A percentile compares a stretch with the other conserved stretches of the same genome.
Evolutionary conservation across 2,113 vertebrate species (phyloP).

Genomic region (Xiphophorus hellerii): DNA sequence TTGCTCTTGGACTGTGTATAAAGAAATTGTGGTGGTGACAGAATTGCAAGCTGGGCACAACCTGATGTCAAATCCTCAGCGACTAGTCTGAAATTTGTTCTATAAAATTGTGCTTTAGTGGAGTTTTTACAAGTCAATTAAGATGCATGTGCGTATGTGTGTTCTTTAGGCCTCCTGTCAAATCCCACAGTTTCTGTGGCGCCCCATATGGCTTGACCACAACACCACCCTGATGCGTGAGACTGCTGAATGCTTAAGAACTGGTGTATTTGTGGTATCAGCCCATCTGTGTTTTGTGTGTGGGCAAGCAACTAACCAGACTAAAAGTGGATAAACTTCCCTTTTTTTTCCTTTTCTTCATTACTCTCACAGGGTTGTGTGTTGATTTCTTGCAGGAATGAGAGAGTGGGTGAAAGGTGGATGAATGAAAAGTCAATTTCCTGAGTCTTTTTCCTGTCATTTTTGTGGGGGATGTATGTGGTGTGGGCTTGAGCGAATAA

Average conservation of each 20-base stretch:
- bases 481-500: conserved; percentile 62
- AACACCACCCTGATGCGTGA: conserved; percentile 66
- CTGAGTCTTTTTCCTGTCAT: conserved; percentile 56
- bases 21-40: conserved; percentile 62
- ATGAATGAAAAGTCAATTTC: conserved; percentile 71
- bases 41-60: conserved; percentile 72
- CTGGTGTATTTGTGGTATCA: conserved; percentile 57
- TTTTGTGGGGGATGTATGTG: conserved; percentile 58
- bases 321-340: conserved; percentile 17
- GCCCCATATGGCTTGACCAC: conserved; percentile 75
- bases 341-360: conserved; percentile 16
- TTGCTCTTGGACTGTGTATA: conserved; percentile 62
- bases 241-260: conserved; percentile 66
- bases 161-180: conserved; percentile 66
- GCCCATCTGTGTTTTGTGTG: conserved; percentile 44
- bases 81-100: conserved; percentile 72
- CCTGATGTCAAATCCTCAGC: conserved; percentile 76
- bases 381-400: conserved; percentile 30
- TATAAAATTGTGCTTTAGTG: conserved; percentile 76
- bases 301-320: conserved; percentile 9
- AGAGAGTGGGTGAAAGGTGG: conserved; percentile 44
- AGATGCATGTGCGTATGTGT: conserved; percentile 60
- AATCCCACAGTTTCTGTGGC: conserved; percentile 66
- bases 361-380: conserved; percentile 27
- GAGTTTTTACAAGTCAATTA: conserved; percentile 81